phyloP scores from a whole-genome alignment of 2,113 vertebrate genomes.

The Barbus barbus region DNA sequence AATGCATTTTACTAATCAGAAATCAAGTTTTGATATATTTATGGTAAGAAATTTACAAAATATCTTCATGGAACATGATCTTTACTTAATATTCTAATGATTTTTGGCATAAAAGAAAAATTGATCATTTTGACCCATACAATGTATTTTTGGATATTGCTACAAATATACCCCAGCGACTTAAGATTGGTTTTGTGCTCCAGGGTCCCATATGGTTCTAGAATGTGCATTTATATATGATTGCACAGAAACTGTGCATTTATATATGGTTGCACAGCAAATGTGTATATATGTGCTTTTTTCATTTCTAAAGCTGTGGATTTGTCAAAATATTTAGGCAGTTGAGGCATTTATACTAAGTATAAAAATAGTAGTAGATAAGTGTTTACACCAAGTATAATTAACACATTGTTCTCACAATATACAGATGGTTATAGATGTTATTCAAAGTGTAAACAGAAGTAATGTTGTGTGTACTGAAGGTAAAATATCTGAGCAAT shows the following conservation, averaged over 20 bases:
- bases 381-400: neutral
- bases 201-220: too few relatives aligned
- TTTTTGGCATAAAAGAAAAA: too few relatives aligned
- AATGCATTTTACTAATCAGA: too few relatives aligned
- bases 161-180: too few relatives aligned
- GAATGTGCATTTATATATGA: neutral
- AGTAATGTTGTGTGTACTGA: neutral
- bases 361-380: neutral
- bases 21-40: too few relatives aligned
- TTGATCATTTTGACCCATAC: too few relatives aligned
- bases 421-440: neutral
- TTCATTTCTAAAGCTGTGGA: neutral
- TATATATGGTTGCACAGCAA: neutral
- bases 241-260: neutral
- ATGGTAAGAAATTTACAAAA: too few relatives aligned
- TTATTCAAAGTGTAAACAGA: neutral
- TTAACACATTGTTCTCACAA: neutral
- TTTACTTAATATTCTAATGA: too few relatives aligned
- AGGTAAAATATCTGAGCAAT: neutral
- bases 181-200: too few relatives aligned
- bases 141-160: too few relatives aligned
- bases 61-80: too few relatives aligned
- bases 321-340: neutral
- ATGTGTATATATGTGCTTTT: too few relatives aligned
- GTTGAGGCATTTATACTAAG: neutral